Conservation (phyloP, 1,140 invertebrate species). For the Cherax destructor region DNA sequence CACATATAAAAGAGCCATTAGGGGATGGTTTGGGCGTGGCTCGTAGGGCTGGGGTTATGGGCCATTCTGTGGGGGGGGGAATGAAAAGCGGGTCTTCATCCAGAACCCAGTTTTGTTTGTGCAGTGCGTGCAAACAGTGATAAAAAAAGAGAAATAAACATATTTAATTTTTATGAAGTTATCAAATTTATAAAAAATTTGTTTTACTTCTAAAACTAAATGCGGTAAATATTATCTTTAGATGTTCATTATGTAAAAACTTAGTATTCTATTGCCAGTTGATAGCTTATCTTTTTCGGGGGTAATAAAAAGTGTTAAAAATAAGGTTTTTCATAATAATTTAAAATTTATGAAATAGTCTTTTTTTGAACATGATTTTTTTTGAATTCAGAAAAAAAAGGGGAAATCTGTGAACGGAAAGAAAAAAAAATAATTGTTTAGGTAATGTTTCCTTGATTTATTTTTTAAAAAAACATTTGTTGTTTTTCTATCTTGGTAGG, state of each 20-base stretch:
- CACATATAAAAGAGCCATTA: constrained; percentile 49
- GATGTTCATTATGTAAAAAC: too few relatives aligned
- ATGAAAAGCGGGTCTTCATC: constrained; percentile 2
- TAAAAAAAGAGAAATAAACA: background rate
- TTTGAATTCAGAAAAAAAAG: background rate
- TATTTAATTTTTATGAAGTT: background rate
- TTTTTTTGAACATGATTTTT: background rate
- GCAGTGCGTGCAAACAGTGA: background rate
- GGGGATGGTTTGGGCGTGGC: constrained; percentile 52
- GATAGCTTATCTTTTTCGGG: too few relatives aligned
- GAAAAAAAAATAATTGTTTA: background rate
- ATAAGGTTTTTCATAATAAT: too few relatives aligned
- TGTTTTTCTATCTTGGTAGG: background rate
- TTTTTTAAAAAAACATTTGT: background rate
- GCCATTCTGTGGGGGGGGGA: constrained; percentile 11
- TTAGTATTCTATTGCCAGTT: too few relatives aligned
- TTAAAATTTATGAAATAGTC: too few relatives aligned
- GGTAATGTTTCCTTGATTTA: background rate
- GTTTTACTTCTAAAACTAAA: too few relatives aligned
- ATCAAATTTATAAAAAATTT: background rate
- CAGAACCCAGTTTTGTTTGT: background rate
- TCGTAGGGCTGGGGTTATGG: constrained; percentile 30
- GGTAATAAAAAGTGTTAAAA: too few relatives aligned
- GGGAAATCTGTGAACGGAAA: background rate
- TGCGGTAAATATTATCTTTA: too few relatives aligned